A percentile compares a stretch with the other conserved stretches of the same genome.
Evolutionary conservation across 30 jellyfish, hydroid and myxozoan species (phyloP).

Genomic region (Cassiopea andromeda): DNA sequence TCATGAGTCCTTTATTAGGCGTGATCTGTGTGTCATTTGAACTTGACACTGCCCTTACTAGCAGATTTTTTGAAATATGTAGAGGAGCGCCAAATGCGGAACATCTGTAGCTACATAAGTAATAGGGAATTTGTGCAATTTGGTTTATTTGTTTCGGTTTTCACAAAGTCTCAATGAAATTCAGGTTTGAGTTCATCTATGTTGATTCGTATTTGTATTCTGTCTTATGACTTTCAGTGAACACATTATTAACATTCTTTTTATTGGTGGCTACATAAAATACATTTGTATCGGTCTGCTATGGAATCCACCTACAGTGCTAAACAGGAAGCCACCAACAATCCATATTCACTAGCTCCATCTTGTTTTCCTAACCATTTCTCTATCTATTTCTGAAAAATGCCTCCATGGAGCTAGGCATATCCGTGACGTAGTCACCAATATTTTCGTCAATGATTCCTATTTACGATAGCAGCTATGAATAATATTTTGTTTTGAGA

Average conservation of each 20-base stretch:
- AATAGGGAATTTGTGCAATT: background rate
- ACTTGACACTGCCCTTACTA: no score
- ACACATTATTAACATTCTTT: background rate
- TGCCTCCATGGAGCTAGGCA: background rate
- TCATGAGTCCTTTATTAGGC: no score
- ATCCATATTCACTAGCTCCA: constrained; percentile 23
- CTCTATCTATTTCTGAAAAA: background rate
- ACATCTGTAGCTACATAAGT: background rate
- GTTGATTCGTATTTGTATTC: background rate
- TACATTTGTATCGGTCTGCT: constrained; percentile 21
- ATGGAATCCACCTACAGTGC: constrained; percentile 41
- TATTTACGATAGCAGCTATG: background rate
- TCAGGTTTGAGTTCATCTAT: background rate
- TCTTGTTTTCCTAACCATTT: constrained; percentile 9
- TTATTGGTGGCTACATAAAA: constrained; percentile 3
- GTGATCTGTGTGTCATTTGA: no score
- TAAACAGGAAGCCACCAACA: constrained; percentile 49
- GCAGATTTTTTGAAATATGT: no score
- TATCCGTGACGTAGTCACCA: constrained; percentile 18
- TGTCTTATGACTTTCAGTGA: constrained; percentile 16
- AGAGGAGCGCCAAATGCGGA: background rate
- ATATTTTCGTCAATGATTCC: constrained; percentile 3
- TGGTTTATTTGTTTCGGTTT: background rate
- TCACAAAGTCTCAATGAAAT: background rate
- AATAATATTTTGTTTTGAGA: background rate